Base-by-base conservation (phyloP, 1,140 invertebrate genomes). In the Drosophila grimshawi region DNA sequence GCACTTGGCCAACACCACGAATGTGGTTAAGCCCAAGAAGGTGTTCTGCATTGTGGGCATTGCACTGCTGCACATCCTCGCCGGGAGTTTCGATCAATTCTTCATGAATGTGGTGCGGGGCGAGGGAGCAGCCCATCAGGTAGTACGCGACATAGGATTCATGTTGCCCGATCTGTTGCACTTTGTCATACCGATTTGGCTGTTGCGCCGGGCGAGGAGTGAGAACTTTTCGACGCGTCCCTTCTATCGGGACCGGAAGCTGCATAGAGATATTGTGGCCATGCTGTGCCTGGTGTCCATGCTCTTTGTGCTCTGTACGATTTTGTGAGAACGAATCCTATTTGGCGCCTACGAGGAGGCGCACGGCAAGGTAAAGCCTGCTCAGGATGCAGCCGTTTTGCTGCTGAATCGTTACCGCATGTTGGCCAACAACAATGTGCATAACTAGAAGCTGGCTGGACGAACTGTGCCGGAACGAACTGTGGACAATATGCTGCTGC, bases 21-120 rank as follows among this genome's bases (percentile, higher is more conserved):
- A 94, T 72, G 73, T 92, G 2, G 92, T 96, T 7, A 94, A 94
- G 10, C 93, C 94, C 7, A 94, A 94, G 90, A 95, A 96, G 76
- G 93, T 95, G 1, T 93, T 96, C 30, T 92, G 94, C 30, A 95
- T 97, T 60, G 91, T 95, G 19, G 94, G 93, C 30, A 95, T 97
- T 69, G 95, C 95, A 29, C 68, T 95, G 32, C 92, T 96, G 61
- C 96, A 97, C 90, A 95, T 97, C 57, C 83, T 96, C 8, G 95
- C 95, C n/a, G 94, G 95, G 56, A 94, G 95, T 29, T 95, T 94
- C 80, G 96, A 97, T 93, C 96, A 97, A 86, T 97, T 97, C 92
- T 93, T 96, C 33, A 91, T 92, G 39, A 96, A 96, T 92, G 96
- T 97, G 37, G 86, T 97, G 6, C 93, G 94, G 65, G 95, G 95